Percentiles rank a stretch among this genome's conserved stretches.
Conservation (phyloP, 2,888 invertebrate genomes). For the Cylindroiulus punctatus region DNA sequence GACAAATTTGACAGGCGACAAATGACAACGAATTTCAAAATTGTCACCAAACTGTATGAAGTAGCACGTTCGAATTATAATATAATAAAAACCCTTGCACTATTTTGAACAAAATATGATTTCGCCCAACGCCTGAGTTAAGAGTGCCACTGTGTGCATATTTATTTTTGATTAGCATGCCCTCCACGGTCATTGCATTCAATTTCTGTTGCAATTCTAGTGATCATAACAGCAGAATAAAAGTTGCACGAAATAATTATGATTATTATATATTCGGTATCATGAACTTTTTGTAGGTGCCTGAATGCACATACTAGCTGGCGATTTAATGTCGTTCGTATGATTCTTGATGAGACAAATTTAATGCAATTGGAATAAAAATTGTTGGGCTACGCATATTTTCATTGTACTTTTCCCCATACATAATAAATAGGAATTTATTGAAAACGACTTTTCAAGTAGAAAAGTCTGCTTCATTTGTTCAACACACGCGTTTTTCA, state of each 20-base stretch:
- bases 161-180: conserved; percentile 7
- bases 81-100: background rate
- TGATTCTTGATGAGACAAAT: background rate
- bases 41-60: background rate
- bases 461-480: no score
- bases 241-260: background rate
- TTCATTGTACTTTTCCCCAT: no score
- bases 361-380: background rate
- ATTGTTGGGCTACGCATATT: background rate
- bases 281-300: conserved; percentile 2
- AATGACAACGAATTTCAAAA: background rate
- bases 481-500: no score
- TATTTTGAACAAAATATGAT: background rate
- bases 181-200: background rate
- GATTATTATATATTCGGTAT: conserved; percentile 34
- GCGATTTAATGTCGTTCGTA: background rate
- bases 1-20: background rate
- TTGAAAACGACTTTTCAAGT: no score
- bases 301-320: background rate
- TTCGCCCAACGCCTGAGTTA: background rate
- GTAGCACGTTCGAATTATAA: conserved; percentile 29
- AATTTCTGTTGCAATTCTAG: background rate
- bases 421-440: no score
- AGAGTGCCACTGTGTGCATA: background rate
- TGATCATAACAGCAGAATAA: background rate